Conservation (phyloP, 2,888 invertebrate species). For the Cantharis nigra region DNA sequence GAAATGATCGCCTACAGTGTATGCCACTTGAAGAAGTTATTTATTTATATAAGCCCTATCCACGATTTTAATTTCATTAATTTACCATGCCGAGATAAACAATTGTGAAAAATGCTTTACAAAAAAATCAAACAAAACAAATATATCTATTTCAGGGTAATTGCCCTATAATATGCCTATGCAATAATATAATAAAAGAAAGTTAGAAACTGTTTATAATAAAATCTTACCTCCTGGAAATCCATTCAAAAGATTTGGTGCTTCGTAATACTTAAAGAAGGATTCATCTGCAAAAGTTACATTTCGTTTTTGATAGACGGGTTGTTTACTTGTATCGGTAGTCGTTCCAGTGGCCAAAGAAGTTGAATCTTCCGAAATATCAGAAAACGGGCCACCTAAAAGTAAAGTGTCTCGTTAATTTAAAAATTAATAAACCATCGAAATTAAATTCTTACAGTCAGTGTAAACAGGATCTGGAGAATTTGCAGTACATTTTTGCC, state of each 20-base stretch:
- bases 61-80: background rate
- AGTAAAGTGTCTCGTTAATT: background rate
- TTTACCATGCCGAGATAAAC: background rate
- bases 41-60: background rate
- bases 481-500: background rate
- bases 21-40: no score
- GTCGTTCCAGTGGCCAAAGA: background rate
- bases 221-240: background rate
- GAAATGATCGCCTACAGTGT: no score
- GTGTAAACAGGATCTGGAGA: background rate
- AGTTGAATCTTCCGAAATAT: background rate
- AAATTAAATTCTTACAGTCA: background rate
- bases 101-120: background rate
- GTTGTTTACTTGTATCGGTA: background rate
- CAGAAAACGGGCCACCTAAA: background rate
- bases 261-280: background rate
- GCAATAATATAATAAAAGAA: background rate
- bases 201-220: background rate
- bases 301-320: background rate
- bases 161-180: background rate
- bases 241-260: background rate
- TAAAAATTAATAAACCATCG: background rate
- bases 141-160: background rate
- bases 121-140: background rate
- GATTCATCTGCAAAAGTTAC: background rate